A percentile compares a stretch with the other conserved stretches of the same genome.
phyloP scores from a whole-genome alignment of 2,113 vertebrate species.

The Bambusicola thoracicus region DNA sequence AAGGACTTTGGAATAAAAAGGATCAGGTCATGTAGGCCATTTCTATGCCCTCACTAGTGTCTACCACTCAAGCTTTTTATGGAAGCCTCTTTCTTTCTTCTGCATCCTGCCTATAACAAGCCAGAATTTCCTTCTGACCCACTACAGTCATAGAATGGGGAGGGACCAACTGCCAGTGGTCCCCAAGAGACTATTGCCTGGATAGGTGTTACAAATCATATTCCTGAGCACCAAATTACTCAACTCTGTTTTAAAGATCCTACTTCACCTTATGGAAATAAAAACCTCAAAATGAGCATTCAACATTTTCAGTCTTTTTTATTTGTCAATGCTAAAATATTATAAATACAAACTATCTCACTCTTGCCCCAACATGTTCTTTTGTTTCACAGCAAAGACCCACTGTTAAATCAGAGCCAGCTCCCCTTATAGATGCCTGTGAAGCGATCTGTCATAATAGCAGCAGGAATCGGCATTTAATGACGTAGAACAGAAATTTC shows the following conservation, averaged over 20 bases:
- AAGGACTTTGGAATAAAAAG: neutral
- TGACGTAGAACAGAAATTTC: slow-evolving; percentile 55
- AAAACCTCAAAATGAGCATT: neutral
- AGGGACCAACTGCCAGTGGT: neutral
- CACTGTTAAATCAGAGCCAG: neutral
- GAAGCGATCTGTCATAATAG: slow-evolving; percentile 4
- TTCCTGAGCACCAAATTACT: neutral
- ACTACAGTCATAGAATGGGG: neutral
- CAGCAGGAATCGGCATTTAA: slow-evolving; percentile 56
- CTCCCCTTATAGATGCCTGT: neutral
- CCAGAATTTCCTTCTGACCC: neutral
- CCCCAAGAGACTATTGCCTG: neutral
- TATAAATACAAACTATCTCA: neutral
- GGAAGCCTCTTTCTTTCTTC: neutral
- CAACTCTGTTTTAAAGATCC: neutral
- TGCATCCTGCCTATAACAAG: neutral
- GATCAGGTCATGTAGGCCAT: neutral
- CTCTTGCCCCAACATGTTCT: neutral
- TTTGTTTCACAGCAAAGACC: slow-evolving; percentile 27
- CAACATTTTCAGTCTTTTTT: neutral
- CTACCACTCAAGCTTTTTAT: neutral
- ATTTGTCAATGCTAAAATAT: neutral
- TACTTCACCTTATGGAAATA: neutral
- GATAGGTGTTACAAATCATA: neutral
- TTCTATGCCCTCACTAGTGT: neutral